Base-by-base conservation (phyloP, 2,888 invertebrate species). In the Lochmaea capreae region DNA sequence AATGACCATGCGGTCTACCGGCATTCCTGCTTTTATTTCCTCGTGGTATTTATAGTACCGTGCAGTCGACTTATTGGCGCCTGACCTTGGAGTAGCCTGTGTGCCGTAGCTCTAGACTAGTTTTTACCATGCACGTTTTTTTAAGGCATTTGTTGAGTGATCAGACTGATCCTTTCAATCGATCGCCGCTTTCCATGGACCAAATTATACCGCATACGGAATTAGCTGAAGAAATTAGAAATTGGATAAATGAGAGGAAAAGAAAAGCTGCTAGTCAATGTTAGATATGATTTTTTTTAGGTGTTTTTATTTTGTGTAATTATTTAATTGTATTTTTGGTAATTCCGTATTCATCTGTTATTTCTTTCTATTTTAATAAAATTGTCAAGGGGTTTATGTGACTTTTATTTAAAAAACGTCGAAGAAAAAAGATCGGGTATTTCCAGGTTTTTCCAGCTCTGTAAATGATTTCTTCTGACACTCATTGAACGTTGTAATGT, bases 91-190 rank as follows among this genome's bases (percentile, higher is more conserved):
- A n/a, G n/a, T n/a, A n/a, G n/a, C n/a, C n/a, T n/a, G n/a, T 22
- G 22, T 22, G 22, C 3, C 22, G 22, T n/a, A n/a, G 22, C 3
- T 22, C 3, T 2, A 33, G 5, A 33, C 26, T 33, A 2, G 26
- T 33, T 33, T 33, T 33, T 33, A 5, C 3, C 4, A 5, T n/a
- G 3, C 0, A 18, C 16, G 10, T 18, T 16, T 42, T 52, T 65
- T 49, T 74, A 87, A 94, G 95, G 79, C 97, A 97, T 87, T 89
- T 95, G 77, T 88, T 93, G 74, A 97, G 97, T 84, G 98, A 98
- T 87, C 98, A 98, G 86, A 93, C 95, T 0, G 98, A 98, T 88
- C 98, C 98, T 0, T 98, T 98, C 87, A 98, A 97, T 88, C 92
- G 98, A 52, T 94, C 95, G 11, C 96, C 97, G 0, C 90, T 98